Evolutionary conservation across 2,797 vertebrate species (phyloP).

Genomic region (Sebastes iracundus): DNA sequence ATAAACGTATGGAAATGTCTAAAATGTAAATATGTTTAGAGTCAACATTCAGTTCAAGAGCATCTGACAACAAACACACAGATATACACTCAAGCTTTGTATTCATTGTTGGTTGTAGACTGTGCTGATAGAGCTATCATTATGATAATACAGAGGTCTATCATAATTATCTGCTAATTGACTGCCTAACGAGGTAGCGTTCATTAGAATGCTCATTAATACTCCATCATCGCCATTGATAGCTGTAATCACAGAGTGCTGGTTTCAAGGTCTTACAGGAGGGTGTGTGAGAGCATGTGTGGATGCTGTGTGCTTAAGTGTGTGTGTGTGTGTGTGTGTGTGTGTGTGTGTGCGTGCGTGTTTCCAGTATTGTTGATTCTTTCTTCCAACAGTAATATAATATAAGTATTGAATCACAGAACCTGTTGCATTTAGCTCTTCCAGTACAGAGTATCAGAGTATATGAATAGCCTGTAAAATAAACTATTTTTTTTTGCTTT

Average conservation of each 20-base stretch:
- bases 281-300: slow-evolving; percentile 7
- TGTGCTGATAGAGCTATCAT: slow-evolving; percentile 57
- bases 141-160: slow-evolving; percentile 61
- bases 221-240: slow-evolving; percentile 68
- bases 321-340: neutral
- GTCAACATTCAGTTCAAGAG: slow-evolving; percentile 9
- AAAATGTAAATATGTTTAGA: neutral
- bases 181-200: slow-evolving; percentile 71
- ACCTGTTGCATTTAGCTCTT: neutral
- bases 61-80: slow-evolving; percentile 17
- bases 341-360: neutral
- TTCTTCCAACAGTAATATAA: neutral
- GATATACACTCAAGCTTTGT: neutral
- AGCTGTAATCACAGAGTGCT: slow-evolving; percentile 68
- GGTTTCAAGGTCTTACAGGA: slow-evolving; percentile 67
- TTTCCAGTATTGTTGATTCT: neutral
- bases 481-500: neutral
- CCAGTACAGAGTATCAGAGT: neutral
- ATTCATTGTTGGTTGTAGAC: slow-evolving; percentile 28
- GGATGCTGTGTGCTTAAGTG: neutral
- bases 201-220: slow-evolving; percentile 75
- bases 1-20: neutral
- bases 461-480: neutral
- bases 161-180: slow-evolving; percentile 78
- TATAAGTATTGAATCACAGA: neutral